Evolutionary conservation across 2,888 invertebrate genomes (phyloP), one percentile per base, ranked within the genome.

Genomic region (Cosmia pyralina): DNA sequence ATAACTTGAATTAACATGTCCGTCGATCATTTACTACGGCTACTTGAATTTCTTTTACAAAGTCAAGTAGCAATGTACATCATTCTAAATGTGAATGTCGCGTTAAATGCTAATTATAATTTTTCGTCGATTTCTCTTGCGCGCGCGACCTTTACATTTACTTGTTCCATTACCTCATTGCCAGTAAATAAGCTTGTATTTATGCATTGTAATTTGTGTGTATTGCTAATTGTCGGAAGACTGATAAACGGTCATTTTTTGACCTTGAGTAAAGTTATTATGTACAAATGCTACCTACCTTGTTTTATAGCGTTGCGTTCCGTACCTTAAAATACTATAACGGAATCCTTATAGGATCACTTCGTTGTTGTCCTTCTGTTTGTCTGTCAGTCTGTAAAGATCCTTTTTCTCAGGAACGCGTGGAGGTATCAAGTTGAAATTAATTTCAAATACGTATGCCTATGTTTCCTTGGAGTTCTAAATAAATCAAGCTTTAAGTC

Each of bases 51-150:
- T 17, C 0, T n/a, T 15, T 58, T n/a, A 19, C 58, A 48, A 69
- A 69, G 41, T 48, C 17, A 76, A 71, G 10, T 65, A 34, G 75
- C 69, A 79, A 72, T 80, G 85, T 71, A 79, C 22, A 52, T 57
- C 10, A 55, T 52, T 62, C 3, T 52, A 52, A n/a, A n/a, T n/a
- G 62, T 34, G 11, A 68, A 41, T 55, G 68, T 72, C 68, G 65
- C 46, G 13, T 70, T 69, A 38, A 70, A 67, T 55, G 69, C 28
- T 74, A 79, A 81, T 82, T 83, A 80, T 71, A 69, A 74, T 81
- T 81, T 85, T 84, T 84, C 77, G 79, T 69, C 70, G 88, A 85
- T 88, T 88, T 87, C 87, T 84, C 85, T 77, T 73, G 81, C 52
- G 44, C 41, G 13, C 69, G 73, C 75, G 48, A 17, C 48, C 77